Evolutionary conservation across 2,888 invertebrate genomes (phyloP), one percentile per base, ranked within the genome.

Genomic region (Ichneumoninae sp.): DNA sequence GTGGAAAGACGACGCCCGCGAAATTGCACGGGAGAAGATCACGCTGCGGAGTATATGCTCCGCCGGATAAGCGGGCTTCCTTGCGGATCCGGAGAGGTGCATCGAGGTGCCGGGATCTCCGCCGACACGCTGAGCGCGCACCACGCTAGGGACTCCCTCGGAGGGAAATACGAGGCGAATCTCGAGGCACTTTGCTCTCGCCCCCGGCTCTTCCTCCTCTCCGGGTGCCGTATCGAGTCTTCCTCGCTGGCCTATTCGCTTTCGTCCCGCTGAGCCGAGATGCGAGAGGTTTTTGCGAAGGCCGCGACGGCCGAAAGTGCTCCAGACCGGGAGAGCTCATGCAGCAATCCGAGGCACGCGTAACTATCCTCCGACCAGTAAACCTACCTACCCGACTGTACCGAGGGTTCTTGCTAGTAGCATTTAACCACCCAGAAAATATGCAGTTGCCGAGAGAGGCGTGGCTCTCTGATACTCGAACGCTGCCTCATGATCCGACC

Each of bases 401-500:
- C 36, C 57, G 16, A 30, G 30, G 63, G 66, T 81, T 81, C 47
- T 60, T 73, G 52, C 65, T 52, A 66, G 57, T 50, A 65, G 65
- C 73, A 81, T 81, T 68, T 68, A 68, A 74, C 80, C 74, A 81
- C 74, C 80, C 80, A 68, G 80, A 81, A 81, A 81, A 81, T 81
- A 74, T 74, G 80, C 66, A 74, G 68, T 81, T 81, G 80, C 74
- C 36, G 47, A 60, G 68, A 47, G 22, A 81, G 73, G 73, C 79
- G 79, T 80, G 73, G 79, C 65, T 33, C 65, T 33, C 44, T 57
- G 66, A 73, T 80, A 66, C 73, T 80, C 79, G 66, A 80, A 80
- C 44, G 65, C 22, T 80, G 79, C 79, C 19, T 30, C 79, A 13
- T 57, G 79, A 66, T 73, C 66, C 65, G 57, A 44, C 44, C 71